Percentiles rank a stretch among this genome's conserved stretches.
Evolutionary conservation across 2,888 invertebrate genomes (phyloP).

Genomic region (Acanthopleura granulata): DNA sequence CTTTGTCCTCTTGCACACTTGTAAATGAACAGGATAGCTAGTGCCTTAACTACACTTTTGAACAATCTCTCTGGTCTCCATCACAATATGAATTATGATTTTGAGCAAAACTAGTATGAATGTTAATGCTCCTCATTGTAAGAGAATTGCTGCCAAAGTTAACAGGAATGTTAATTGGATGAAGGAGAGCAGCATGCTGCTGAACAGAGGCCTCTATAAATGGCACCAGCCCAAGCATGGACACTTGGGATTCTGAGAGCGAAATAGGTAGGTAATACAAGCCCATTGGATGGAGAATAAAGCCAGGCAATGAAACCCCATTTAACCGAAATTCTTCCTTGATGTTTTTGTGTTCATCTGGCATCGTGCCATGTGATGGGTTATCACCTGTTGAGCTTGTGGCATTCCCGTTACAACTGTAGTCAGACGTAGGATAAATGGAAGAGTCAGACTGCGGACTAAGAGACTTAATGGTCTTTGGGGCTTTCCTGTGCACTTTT

Average conservation of each 20-base stretch:
- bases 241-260: constrained; percentile 43
- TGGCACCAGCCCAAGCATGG: constrained; percentile 69
- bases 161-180: constrained; percentile 65
- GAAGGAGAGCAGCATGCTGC: constrained; percentile 45
- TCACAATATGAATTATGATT: not conserved
- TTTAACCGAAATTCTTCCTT: not conserved
- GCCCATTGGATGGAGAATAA: constrained; percentile 90
- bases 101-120: not conserved
- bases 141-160: constrained; percentile 43
- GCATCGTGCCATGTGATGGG: constrained; percentile 11
- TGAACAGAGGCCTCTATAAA: constrained; percentile 21
- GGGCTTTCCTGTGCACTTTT: constrained; percentile 34
- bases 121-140: not conserved
- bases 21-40: not conserved
- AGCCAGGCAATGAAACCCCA: constrained; percentile 78
- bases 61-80: not conserved
- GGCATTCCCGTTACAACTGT: constrained; percentile 36
- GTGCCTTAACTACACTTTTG: not conserved
- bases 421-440: constrained; percentile 37
- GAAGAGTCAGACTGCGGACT: constrained; percentile 35
- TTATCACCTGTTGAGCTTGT: constrained; percentile 21
- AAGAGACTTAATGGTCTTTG: constrained; percentile 28
- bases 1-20: no score
- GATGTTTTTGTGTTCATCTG: constrained; percentile 29
- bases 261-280: constrained; percentile 87